Conservation (phyloP, 2,797 vertebrate genomes). For the Uromys caudimaculatus region DNA sequence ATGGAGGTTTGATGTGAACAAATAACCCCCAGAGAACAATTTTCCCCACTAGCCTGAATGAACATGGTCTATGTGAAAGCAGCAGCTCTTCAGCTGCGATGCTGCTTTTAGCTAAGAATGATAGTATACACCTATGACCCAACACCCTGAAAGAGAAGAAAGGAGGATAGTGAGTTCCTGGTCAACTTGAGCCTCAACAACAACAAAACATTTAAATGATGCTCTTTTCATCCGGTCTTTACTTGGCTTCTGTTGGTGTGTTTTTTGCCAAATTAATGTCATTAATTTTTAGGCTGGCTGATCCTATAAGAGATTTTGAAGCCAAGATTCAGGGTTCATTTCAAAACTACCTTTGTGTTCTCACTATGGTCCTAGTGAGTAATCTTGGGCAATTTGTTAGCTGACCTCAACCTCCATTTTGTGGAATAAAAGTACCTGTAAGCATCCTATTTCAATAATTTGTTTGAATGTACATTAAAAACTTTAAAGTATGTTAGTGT, state of each 20-base stretch:
- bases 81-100: neutral
- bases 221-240: constrained; percentile 25
- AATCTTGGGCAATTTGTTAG: neutral
- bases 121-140: too few species aligned
- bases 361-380: neutral
- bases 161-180: neutral
- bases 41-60: neutral
- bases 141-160: neutral
- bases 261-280: constrained; percentile 36
- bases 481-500: neutral
- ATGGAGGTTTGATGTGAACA: neutral
- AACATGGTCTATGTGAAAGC: neutral
- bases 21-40: neutral
- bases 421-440: neutral
- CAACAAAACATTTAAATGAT: neutral
- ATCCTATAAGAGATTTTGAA: neutral
- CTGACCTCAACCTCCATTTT: neutral
- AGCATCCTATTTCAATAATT: neutral
- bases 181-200: neutral
- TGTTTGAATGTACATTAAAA: neutral
- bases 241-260: neutral
- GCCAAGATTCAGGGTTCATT: constrained; percentile 16
- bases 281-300: neutral
- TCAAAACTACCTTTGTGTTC: constrained; percentile 16
- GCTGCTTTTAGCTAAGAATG: neutral